Conservation (phyloP, 1,140 invertebrate genomes). For the Branchinecta lynchi region DNA sequence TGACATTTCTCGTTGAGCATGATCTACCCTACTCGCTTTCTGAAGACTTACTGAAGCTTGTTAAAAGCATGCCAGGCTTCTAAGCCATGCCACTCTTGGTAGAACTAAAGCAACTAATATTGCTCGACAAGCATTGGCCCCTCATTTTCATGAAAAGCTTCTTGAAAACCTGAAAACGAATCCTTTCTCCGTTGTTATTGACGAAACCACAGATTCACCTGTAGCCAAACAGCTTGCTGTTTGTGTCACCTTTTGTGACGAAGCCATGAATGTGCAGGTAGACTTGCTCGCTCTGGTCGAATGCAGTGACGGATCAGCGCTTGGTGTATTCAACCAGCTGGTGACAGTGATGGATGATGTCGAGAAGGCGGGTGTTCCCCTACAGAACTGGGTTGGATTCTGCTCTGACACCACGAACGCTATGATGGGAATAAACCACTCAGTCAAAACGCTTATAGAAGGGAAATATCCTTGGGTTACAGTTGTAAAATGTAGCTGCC, state of each 20-base stretch:
- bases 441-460: constrained; percentile 20
- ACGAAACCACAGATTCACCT: constrained; percentile 22
- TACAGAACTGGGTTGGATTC: constrained; percentile 19
- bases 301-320: constrained; percentile 11
- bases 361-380: constrained; percentile 1
- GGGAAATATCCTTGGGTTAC: constrained; percentile 17
- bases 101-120: constrained; percentile 13
- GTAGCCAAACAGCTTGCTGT: constrained; percentile 22
- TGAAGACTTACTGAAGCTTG: constrained; percentile 11
- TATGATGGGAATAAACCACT: constrained; percentile 20
- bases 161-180: constrained; percentile 3
- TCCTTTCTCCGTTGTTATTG: constrained; percentile 20
- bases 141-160: background rate
- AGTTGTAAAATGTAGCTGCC: constrained; percentile 12
- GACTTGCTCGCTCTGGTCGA: constrained; percentile 24
- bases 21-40: constrained; percentile 10
- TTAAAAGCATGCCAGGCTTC: background rate
- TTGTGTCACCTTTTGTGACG: constrained; percentile 22
- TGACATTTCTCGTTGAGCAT: constrained; percentile 14
- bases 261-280: constrained; percentile 14
- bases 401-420: constrained; percentile 23
- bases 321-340: background rate
- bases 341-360: background rate
- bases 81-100: background rate
- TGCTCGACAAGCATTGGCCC: constrained; percentile 6